Conservation (phyloP, 2,888 invertebrate species). For the Hybos culiciformis region DNA sequence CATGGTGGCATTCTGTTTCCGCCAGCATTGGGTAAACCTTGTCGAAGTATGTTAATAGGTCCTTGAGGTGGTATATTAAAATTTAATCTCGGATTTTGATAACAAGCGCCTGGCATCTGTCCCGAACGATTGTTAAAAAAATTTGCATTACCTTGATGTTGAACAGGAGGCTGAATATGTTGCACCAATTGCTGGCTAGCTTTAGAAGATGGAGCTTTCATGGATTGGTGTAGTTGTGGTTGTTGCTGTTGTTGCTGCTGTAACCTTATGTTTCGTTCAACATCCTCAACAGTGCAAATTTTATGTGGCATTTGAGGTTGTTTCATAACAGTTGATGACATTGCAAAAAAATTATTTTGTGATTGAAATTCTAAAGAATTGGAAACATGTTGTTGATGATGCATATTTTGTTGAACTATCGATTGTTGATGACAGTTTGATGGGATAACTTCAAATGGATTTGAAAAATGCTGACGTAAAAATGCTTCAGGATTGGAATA, state of each 20-base stretch:
- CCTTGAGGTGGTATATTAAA: slow-evolving; percentile 17
- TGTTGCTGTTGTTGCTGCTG: slow-evolving; percentile 21
- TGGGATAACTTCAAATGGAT: slow-evolving; percentile 16
- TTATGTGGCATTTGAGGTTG: no score
- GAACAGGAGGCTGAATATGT: slow-evolving; percentile 17
- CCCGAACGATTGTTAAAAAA: slow-evolving; percentile 11
- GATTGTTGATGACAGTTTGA: slow-evolving; percentile 1
- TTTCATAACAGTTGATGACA: slow-evolving; percentile 15
- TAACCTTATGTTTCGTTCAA: slow-evolving; percentile 32
- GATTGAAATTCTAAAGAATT: slow-evolving; percentile 7
- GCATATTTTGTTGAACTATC: slow-evolving; percentile 18
- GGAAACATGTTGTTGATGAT: slow-evolving; percentile 10
- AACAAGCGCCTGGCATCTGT: slow-evolving; percentile 27
- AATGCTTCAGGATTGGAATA: slow-evolving; percentile 22
- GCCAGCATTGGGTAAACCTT: slow-evolving; percentile 13
- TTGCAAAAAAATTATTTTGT: slow-evolving; percentile 17
- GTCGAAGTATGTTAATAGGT: slow-evolving; percentile 19
- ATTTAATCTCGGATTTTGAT: slow-evolving; percentile 14
- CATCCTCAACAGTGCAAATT: slow-evolving; percentile 33
- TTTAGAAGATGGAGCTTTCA: slow-evolving; percentile 16
- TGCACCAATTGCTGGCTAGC: slow-evolving; percentile 17
- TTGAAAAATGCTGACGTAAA: slow-evolving; percentile 25
- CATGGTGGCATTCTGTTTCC: slow-evolving; percentile 30
- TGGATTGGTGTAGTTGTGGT: slow-evolving; percentile 13
- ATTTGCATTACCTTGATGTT: slow-evolving; percentile 25